These are phyloP conservation scores for Argynnis bischoffii DNA, from an alignment of 2,888 invertebrate genomes.

Conservation along the genomic window DNA sequence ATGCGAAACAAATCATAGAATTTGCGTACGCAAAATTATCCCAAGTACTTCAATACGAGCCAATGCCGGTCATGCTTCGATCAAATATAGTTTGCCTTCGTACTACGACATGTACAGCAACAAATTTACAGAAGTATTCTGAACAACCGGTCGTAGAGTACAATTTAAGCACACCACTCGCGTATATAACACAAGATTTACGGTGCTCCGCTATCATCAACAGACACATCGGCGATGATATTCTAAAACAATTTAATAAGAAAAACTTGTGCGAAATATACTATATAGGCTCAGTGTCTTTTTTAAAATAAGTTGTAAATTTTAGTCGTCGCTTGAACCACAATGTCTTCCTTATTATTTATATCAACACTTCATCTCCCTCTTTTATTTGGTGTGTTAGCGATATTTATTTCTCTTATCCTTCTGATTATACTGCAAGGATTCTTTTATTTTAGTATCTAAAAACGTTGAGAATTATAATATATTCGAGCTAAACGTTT, in stretches of 20 bases:
- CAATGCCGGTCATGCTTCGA: neutral
- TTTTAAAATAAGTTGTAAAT: neutral
- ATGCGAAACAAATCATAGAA: constrained; percentile 48
- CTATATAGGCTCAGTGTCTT: neutral
- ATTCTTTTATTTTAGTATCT: too few relatives aligned
- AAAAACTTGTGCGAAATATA: constrained; percentile 49
- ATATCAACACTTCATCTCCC: too few relatives aligned
- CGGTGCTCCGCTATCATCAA: constrained; percentile 52
- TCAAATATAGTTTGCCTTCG: neutral
- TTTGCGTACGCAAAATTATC: constrained; percentile 8
- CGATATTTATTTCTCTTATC: too few relatives aligned
- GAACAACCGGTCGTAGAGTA: constrained; percentile 45
- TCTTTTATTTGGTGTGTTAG: too few relatives aligned
- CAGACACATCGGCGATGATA: constrained; percentile 45
- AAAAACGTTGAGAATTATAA: too few relatives aligned
- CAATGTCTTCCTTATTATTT: too few relatives aligned
- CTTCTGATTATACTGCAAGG: too few relatives aligned
- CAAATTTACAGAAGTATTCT: constrained; percentile 46
- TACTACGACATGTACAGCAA: neutral
- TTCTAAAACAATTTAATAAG: constrained; percentile 43
- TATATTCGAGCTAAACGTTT: too few relatives aligned
- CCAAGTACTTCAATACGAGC: constrained; percentile 7
- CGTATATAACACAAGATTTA: constrained; percentile 44
- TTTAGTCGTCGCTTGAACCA: too few relatives aligned
- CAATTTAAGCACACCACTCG: constrained; percentile 45